Evolutionary conservation across 2,113 vertebrate genomes (phyloP).

Genomic region (Bothrops jararaca): DNA sequence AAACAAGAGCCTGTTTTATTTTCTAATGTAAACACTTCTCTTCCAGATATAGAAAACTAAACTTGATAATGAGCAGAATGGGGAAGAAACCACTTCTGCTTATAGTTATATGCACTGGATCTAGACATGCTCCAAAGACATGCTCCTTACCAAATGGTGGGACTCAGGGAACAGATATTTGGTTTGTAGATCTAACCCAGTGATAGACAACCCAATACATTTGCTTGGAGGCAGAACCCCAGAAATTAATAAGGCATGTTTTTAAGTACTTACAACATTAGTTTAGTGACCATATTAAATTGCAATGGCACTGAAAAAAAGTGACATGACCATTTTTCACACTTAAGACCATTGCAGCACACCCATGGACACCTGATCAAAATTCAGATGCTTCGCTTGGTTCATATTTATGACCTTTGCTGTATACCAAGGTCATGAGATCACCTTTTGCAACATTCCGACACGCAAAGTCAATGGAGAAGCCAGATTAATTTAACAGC

Average conservation of each 20-base stretch:
- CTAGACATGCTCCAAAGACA: not conserved
- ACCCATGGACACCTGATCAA: no score
- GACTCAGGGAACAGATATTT: no score
- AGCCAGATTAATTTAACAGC: not conserved
- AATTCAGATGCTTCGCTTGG: no score
- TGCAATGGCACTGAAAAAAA: no score
- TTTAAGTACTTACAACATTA: not conserved
- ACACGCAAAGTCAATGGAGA: not conserved
- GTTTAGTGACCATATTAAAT: not conserved
- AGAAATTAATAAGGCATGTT: not conserved
- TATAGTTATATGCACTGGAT: not conserved
- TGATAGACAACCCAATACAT: not conserved
- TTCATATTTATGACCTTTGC: no score
- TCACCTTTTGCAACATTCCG: no score
- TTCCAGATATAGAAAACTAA: not conserved
- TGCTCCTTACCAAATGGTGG: no score
- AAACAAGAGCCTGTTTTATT: not conserved
- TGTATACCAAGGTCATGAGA: no score
- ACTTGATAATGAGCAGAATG: not conserved
- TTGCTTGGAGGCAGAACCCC: not conserved
- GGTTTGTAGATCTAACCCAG: not conserved
- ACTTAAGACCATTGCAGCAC: no score
- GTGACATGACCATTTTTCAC: no score
- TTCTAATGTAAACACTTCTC: not conserved
- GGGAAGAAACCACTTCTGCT: not conserved